Base-by-base conservation (phyloP, 92 coral and sea anemone species). In the Pocillopora meandrina region DNA sequence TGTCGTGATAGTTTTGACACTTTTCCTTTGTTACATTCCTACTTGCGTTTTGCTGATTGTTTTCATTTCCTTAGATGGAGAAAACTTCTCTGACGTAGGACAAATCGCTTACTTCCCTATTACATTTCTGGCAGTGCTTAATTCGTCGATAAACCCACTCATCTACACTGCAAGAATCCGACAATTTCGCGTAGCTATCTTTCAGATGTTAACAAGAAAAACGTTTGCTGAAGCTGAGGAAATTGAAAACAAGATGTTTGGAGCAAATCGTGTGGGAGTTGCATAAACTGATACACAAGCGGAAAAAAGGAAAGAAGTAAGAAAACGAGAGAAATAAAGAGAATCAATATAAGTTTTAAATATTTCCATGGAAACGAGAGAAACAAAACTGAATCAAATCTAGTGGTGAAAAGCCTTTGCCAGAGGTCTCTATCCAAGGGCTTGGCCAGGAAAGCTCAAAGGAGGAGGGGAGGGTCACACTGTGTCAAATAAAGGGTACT, bases 111-210 rank as follows among this genome's bases (percentile, higher is more conserved):
- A 0, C 15, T 13, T 23, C 10, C 71, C 33, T 66, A 0, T 21
- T 12, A 1, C 5, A 11, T 66, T 66, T 10, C 33, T 66, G 17
- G 16, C 35, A 1, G 18, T 21, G 33, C 35, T 66, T 14, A 72
- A 72, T 11, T 72, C 76, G 3, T 47, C 55, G 31, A 33, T 72
- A 12, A 74, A 74, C 49, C 77, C 77, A 19, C 49, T 73, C n/a
- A 73, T 73, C 56, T 73, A 73, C 60, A 26, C 61, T 18, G 62
- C 18, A 12, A 73, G 77, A 73, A 23, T 55, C 11, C 21, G 61
- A 52, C 17, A 56, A 2, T 73, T 73, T 55, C 77, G 77, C 60
- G 77, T 73, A 19, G 77, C 77, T 49, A 49, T 73, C 61, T 19
- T 73, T 56, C 61, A 73, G 77, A 52, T 52, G 19, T 26, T 74